A percentile compares a stretch with the other conserved stretches of the same genome.
Evolutionary conservation across 2,888 invertebrate species (phyloP).

Genomic region (Rhaphigaster nebulosa): DNA sequence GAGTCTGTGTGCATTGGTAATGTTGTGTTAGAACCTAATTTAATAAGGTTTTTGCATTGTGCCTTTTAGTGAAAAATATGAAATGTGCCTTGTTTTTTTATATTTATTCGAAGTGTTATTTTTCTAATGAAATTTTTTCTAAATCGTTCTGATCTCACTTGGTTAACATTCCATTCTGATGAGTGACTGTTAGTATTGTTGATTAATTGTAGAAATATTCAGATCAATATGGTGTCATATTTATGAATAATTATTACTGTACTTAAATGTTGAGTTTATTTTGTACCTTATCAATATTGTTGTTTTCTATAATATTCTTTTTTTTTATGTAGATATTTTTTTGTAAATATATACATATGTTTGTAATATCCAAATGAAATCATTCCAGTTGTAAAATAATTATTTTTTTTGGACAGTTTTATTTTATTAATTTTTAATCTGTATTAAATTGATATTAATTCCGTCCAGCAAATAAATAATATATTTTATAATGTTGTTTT

Average conservation of each 20-base stretch:
- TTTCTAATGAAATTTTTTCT: constrained; percentile 22
- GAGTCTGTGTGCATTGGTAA: background rate
- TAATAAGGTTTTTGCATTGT: background rate
- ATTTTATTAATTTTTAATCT: constrained; percentile 4
- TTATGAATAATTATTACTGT: constrained; percentile 9
- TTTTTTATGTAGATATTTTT: constrained; percentile 39
- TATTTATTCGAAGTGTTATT: constrained; percentile 9
- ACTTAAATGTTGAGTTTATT: constrained; percentile 35
- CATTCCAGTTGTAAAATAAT: constrained; percentile 32
- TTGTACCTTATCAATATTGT: constrained; percentile 27
- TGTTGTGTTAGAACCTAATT: background rate
- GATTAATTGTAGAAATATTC: background rate
- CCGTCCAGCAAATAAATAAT: constrained; percentile 49
- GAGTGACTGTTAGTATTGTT: background rate
- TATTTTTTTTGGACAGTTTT: constrained; percentile 9
- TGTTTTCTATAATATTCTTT: background rate
- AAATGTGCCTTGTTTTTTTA: constrained; percentile 27
- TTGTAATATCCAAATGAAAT: constrained; percentile 10
- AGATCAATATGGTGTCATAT: constrained; percentile 4
- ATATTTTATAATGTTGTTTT: constrained; percentile 42
- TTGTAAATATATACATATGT: constrained; percentile 39
- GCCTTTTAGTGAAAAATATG: constrained; percentile 21
- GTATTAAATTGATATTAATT: constrained; percentile 47
- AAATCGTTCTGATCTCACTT: constrained; percentile 32
- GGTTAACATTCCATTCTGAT: constrained; percentile 26